Evolutionary conservation across 2,888 invertebrate genomes (phyloP).

Genomic region (Epinotia bilunana): DNA sequence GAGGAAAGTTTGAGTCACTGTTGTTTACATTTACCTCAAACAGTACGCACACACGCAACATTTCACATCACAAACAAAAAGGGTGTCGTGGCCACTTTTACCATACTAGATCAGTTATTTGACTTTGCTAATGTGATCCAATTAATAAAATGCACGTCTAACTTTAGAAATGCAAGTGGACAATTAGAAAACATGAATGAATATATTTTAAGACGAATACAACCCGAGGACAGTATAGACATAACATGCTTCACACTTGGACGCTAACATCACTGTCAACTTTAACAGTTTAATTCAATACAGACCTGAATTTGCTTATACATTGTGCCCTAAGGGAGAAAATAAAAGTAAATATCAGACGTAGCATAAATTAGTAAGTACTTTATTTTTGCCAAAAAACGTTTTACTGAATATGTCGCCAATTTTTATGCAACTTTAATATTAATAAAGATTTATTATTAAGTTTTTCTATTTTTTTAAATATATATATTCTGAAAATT

Average conservation of each 20-base stretch:
- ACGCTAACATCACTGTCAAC: constrained; percentile 73
- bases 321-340: constrained; percentile 82
- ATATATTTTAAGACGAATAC: constrained; percentile 32
- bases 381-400: constrained; percentile 16
- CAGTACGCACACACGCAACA: constrained; percentile 26
- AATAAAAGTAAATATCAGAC: constrained; percentile 64
- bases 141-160: constrained; percentile 16
- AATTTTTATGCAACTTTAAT: background rate
- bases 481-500: background rate
- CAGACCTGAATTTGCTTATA: constrained; percentile 85
- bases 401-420: background rate
- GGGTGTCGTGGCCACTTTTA: constrained; percentile 19
- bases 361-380: constrained; percentile 44
- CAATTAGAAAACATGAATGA: constrained; percentile 31
- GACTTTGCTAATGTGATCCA: constrained; percentile 16
- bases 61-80: constrained; percentile 29
- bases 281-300: constrained; percentile 64
- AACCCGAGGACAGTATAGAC: constrained; percentile 31
- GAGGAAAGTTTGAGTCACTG: constrained; percentile 17
- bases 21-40: constrained; percentile 31
- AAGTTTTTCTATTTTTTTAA: background rate
- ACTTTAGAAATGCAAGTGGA: constrained; percentile 36
- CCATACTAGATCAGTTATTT: constrained; percentile 13
- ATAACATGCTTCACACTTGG: constrained; percentile 66
- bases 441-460: background rate